Base-by-base conservation (phyloP, 2,888 invertebrate genomes). In the Elysia crispata region DNA sequence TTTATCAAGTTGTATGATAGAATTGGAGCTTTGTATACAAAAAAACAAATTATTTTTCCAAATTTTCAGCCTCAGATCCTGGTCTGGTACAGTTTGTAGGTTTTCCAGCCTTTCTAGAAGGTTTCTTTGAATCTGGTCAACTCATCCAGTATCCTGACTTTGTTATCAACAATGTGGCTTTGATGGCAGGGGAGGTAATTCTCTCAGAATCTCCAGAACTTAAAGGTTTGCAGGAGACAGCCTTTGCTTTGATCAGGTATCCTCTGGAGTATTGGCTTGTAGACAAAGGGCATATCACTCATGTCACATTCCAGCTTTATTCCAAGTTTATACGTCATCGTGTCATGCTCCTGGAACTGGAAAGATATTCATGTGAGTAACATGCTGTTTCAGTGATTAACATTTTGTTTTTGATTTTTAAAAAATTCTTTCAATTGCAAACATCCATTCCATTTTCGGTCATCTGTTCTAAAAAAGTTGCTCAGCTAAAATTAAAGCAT, bases 151-250 rank as follows among this genome's bases (percentile, higher is more conserved):
- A 79, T 64, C 79, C 79, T 23, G 79, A 79, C 30, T 79, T 79
- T 75, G 75, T 79, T n/a, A 67, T 79, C 69, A 79, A 79, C 28
- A 41, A 57, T 79, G 74, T 75, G 60, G 66, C 79, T 11, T 28
- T 69, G 18, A 79, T 79, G 79, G 75, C 75, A 54, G 69, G 57
- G 13, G 69, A 74, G 11, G 49, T 79, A 13, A n/a, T 79, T 1
- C 11, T 76, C 41, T 69, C 67, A 33, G 18, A 31, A 20, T 18
- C 49, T 25, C 15, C 54, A 31, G 49, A 57, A 8, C n/a, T 6
- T 18, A 64, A 49, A n/a, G 11, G 8, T 15, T 0, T 69, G 1
- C 62, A 69, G 31, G 18, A 30, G 3, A 25, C 30, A 25, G 75
- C 75, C 1, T 79, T 79, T 50, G 11, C 15, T 0, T 11, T 79